These are phyloP conservation scores for Merluccius polli DNA, from an alignment of 2,797 vertebrate species.

Conservation along the genomic window DNA sequence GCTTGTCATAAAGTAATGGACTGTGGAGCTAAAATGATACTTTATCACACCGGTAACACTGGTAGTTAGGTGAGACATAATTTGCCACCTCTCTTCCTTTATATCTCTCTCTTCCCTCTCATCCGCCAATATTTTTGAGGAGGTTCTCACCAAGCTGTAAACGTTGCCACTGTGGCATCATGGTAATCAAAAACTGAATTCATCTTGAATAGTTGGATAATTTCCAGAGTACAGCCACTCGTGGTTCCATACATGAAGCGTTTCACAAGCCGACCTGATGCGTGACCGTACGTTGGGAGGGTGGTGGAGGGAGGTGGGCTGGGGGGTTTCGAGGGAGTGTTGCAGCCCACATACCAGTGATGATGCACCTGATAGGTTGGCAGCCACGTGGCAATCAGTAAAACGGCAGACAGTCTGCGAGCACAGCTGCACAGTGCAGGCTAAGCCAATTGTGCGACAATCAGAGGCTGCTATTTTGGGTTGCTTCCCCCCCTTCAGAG, in stretches of 20 bases:
- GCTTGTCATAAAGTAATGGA: slow-evolving; percentile 56
- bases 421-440: slow-evolving; percentile 75
- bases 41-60: slow-evolving; percentile 61
- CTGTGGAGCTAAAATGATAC: slow-evolving; percentile 49
- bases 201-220: slow-evolving; percentile 47
- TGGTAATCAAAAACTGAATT: slow-evolving; percentile 61
- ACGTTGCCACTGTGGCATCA: slow-evolving; percentile 55
- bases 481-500: slow-evolving; percentile 65
- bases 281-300: slow-evolving; percentile 16
- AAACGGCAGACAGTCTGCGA: slow-evolving; percentile 75
- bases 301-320: slow-evolving; percentile 26
- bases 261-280: slow-evolving; percentile 42
- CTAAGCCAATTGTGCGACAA: slow-evolving; percentile 79
- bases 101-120: slow-evolving; percentile 28
- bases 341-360: slow-evolving; percentile 45
- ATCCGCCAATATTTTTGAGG: slow-evolving; percentile 27
- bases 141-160: slow-evolving; percentile 54
- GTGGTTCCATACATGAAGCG: slow-evolving; percentile 20
- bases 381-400: slow-evolving; percentile 72
- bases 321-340: slow-evolving; percentile 25
- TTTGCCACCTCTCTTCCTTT: slow-evolving; percentile 32
- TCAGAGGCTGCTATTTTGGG: slow-evolving; percentile 79
- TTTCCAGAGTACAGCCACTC: slow-evolving; percentile 32
- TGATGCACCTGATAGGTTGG: slow-evolving; percentile 75
- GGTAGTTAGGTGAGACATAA: slow-evolving; percentile 64